Conservation (phyloP, 2,797 vertebrate species). For the Cuculus canorus region DNA sequence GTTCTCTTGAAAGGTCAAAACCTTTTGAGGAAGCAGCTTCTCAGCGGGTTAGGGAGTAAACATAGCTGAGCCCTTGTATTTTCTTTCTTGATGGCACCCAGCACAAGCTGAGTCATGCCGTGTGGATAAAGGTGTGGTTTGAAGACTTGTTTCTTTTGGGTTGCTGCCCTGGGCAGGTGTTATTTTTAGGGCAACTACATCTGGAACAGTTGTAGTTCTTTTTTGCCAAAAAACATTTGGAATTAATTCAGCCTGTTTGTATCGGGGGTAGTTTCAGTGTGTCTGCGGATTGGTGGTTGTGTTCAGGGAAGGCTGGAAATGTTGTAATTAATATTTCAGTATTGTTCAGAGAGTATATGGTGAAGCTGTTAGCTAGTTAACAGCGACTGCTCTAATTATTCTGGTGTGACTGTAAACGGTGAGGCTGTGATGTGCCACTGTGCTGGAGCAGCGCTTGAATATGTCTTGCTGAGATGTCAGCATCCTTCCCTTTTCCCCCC, state of each 20-base stretch:
- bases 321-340: slow-evolving; percentile 1
- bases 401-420: slow-evolving; percentile 14
- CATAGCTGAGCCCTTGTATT: background rate
- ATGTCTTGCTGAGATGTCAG: background rate
- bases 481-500: background rate
- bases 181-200: background rate
- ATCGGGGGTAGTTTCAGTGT: background rate
- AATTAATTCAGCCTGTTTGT: background rate
- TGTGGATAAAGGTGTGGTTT: slow-evolving; percentile 40
- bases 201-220: background rate
- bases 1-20: background rate
- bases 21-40: background rate
- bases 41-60: background rate
- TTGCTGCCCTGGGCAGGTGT: background rate
- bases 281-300: background rate
- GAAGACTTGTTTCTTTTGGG: slow-evolving; percentile 22
- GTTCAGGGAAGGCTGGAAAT: background rate
- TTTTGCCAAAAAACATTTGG: background rate
- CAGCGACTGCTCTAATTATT: slow-evolving; percentile 43
- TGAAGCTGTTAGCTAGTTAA: slow-evolving; percentile 37
- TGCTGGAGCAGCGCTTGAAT: background rate
- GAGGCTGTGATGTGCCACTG: background rate
- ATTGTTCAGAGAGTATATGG: background rate
- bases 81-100: background rate
- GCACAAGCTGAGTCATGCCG: slow-evolving; percentile 26